Evolutionary conservation across 1,140 invertebrate species (phyloP).

Genomic region (Bilobella aurantiaca): DNA sequence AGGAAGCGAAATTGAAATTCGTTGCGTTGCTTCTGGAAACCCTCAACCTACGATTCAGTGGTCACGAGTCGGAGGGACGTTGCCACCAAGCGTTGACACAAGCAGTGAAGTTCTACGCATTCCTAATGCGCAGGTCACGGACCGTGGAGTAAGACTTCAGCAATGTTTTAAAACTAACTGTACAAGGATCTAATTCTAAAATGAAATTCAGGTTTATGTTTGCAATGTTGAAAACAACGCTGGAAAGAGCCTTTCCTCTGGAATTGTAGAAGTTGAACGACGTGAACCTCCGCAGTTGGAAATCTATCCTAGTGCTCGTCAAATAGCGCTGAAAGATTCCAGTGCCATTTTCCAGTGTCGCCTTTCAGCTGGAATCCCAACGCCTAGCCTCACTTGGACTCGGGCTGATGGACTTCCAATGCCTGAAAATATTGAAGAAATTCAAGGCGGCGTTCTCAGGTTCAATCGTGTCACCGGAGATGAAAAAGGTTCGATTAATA

Average conservation of each 20-base stretch:
- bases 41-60: constrained; percentile 64
- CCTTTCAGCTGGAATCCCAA: constrained; percentile 60
- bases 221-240: constrained; percentile 45
- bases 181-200: no score
- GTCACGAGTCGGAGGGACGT: constrained; percentile 57
- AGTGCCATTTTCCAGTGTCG: constrained; percentile 67
- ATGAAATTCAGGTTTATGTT: no score
- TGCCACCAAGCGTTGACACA: constrained; percentile 53
- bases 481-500: constrained; percentile 18
- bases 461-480: constrained; percentile 42
- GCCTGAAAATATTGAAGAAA: constrained; percentile 51
- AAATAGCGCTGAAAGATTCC: constrained; percentile 52
- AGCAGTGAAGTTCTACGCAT: constrained; percentile 57
- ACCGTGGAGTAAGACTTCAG: no score
- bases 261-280: constrained; percentile 77
- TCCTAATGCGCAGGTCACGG: constrained; percentile 54
- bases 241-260: constrained; percentile 52
- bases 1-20: constrained; percentile 62
- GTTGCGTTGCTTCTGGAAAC: constrained; percentile 58
- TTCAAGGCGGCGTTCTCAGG: constrained; percentile 55
- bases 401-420: constrained; percentile 58
- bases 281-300: constrained; percentile 65
- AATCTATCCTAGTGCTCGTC: constrained; percentile 58
- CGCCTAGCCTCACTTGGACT: constrained; percentile 64
- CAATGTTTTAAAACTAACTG: no score